Evolutionary conservation across 2,888 invertebrate genomes (phyloP).

Genomic region (Pyrocoelia pectoralis): DNA sequence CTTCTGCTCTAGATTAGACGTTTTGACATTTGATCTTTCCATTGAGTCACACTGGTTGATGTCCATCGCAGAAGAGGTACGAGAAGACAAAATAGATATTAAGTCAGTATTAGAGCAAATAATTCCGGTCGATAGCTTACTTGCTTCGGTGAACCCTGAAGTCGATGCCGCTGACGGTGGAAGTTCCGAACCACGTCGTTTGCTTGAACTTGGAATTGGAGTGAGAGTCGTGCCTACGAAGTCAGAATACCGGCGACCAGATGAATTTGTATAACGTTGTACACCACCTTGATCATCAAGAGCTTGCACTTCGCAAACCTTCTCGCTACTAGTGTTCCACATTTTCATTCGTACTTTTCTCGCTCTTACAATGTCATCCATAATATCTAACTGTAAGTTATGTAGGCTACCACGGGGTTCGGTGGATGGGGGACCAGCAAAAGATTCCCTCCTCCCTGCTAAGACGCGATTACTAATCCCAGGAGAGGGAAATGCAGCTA

Average conservation of each 20-base stretch:
- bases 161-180: conserved; percentile 61
- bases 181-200: conserved; percentile 78
- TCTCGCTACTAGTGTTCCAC: conserved; percentile 82
- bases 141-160: conserved; percentile 52
- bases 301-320: conserved; percentile 82
- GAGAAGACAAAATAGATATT: conserved; percentile 78
- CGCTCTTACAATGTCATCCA: conserved; percentile 87
- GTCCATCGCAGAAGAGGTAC: conserved; percentile 83
- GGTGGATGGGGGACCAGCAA: conserved; percentile 74
- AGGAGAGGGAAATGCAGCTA: conserved; percentile 75
- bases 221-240: conserved; percentile 70
- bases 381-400: conserved; percentile 84
- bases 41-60: conserved; percentile 72
- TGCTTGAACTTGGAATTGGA: conserved; percentile 65
- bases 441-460: conserved; percentile 56
- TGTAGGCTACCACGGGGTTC: conserved; percentile 80
- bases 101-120: conserved; percentile 85
- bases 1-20: conserved; percentile 60
- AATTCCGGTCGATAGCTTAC: conserved; percentile 64
- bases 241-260: conserved; percentile 75
- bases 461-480: conserved; percentile 60
- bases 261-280: conserved; percentile 64
- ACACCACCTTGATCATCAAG: conserved; percentile 71
- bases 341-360: conserved; percentile 84
- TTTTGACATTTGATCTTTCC: conserved; percentile 45